These are phyloP conservation scores for Hydropotes inermis DNA, from an alignment of 2,113 vertebrate species.

Conservation along the genomic window DNA sequence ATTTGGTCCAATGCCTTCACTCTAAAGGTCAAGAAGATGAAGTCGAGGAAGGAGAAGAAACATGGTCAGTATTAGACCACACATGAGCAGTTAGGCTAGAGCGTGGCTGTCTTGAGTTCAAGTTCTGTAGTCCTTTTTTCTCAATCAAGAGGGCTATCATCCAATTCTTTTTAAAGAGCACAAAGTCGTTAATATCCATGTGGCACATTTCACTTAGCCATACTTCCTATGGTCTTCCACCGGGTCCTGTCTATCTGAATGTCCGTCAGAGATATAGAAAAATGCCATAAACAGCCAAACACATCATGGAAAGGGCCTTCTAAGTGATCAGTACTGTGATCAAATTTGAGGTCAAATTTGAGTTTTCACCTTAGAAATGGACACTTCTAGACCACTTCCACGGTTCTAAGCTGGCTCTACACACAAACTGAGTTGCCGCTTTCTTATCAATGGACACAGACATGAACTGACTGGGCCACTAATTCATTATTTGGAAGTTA, in stretches of 20 bases:
- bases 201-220: not conserved
- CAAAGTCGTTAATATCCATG: not conserved
- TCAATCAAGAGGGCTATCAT: not conserved
- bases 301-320: not conserved
- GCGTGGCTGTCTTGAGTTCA: not conserved
- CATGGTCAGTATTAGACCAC: not conserved
- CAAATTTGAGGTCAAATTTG: not conserved
- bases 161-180: not conserved
- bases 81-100: not conserved
- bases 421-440: not conserved
- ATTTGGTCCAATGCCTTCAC: not conserved
- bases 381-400: too few species aligned
- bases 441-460: not conserved
- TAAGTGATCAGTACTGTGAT: not conserved
- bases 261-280: not conserved
- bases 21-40: not conserved
- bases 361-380: not conserved
- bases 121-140: not conserved
- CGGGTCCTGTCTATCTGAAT: not conserved
- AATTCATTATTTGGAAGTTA: not conserved
- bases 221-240: not conserved
- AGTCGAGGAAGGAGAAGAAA: not conserved
- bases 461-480: not conserved
- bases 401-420: not conserved
- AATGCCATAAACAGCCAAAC: not conserved